Conservation (phyloP, 2,888 invertebrate genomes). For the Muschampia plurimacula region DNA sequence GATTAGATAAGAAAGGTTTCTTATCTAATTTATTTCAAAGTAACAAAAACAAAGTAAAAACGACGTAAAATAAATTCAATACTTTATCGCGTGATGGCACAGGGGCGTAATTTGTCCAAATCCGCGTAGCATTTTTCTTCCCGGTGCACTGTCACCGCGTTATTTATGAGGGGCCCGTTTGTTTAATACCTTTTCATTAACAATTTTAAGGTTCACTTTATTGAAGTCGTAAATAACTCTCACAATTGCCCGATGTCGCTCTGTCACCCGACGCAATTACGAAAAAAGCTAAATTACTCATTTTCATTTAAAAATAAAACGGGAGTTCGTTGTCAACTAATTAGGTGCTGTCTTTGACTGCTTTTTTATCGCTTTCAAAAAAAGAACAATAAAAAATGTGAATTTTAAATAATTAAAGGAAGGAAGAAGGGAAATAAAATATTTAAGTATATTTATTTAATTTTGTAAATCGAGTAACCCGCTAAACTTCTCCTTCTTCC, state of each 20-base stretch:
- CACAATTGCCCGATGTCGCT: constrained; percentile 65
- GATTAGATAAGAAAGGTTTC: too few species aligned
- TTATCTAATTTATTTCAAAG: too few species aligned
- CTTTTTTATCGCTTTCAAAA: background rate
- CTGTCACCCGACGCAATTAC: constrained; percentile 68
- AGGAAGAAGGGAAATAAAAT: too few species aligned
- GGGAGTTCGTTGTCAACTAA: constrained; percentile 22
- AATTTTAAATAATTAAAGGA: background rate
- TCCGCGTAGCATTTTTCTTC: constrained; percentile 78
- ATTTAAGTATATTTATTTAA: too few species aligned
- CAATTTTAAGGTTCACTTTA: constrained; percentile 86
- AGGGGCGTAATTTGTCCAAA: constrained; percentile 73
- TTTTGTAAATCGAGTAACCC: too few species aligned
- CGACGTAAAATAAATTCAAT: constrained; percentile 22
- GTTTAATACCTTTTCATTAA: constrained; percentile 86
- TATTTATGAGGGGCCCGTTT: constrained; percentile 79
- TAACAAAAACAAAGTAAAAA: too few species aligned
- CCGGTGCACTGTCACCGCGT: constrained; percentile 75
- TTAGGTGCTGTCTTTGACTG: constrained; percentile 18
- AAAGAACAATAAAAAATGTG: background rate
- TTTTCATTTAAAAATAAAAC: constrained; percentile 37
- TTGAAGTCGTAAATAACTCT: constrained; percentile 84
- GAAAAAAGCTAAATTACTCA: constrained; percentile 59
- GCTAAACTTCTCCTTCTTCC: too few species aligned
- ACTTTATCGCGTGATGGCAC: constrained; percentile 20